phyloP scores from a whole-genome alignment of 2,113 vertebrate species.

The Rattus rattus region DNA sequence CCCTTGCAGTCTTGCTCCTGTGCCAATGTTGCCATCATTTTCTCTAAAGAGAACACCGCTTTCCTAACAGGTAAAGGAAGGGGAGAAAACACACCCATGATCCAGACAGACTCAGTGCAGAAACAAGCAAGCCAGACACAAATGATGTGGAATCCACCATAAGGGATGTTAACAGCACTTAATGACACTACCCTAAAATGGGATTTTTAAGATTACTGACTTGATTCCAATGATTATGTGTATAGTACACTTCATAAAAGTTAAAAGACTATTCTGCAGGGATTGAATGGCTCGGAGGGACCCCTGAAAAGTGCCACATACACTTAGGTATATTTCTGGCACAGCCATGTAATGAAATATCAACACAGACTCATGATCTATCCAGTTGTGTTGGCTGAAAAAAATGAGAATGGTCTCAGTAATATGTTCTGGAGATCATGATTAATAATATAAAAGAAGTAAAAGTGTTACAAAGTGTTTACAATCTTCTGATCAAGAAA shows the following conservation, averaged over 20 bases:
- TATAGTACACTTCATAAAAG: conserved; percentile 16
- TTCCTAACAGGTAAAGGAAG: conserved; percentile 22
- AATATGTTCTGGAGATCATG: not conserved
- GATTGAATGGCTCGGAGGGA: conserved; percentile 16
- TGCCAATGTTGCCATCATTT: not conserved
- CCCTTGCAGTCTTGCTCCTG: not conserved
- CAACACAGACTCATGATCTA: not conserved
- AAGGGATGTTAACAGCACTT: conserved; percentile 39
- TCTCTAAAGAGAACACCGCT: not conserved
- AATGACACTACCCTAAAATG: conserved; percentile 47
- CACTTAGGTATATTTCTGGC: not conserved
- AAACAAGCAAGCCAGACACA: not conserved
- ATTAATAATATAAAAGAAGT: not conserved
- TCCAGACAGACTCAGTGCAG: not conserved
- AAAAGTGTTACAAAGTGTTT: too few relatives aligned
- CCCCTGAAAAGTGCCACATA: conserved; percentile 13
- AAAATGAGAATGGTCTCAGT: not conserved
- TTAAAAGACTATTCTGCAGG: not conserved
- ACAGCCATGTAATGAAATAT: not conserved
- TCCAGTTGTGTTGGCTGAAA: not conserved
- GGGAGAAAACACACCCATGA: not conserved
- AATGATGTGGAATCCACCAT: conserved; percentile 36
- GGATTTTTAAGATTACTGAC: not conserved
- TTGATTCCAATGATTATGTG: conserved; percentile 31
- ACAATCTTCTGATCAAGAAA: not conserved